phyloP scores from a whole-genome alignment of 1,140 invertebrate genomes.

The Sinella curviseta region DNA sequence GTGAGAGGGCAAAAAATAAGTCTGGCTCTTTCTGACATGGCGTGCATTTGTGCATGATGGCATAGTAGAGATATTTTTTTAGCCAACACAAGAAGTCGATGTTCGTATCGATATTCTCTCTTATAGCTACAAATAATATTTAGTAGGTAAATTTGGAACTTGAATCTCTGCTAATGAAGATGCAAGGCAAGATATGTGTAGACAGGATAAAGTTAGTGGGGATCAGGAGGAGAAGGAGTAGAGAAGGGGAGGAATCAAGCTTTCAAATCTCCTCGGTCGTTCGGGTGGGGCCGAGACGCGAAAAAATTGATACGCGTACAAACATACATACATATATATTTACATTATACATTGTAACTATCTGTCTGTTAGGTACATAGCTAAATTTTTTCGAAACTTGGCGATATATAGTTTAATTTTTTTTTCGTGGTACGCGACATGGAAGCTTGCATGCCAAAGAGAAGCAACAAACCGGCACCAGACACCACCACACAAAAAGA shows the following conservation, averaged over 20 bases:
- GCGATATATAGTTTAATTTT: too few species aligned
- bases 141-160: conserved; percentile 10
- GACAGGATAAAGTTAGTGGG: background rate
- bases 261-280: too few species aligned
- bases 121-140: background rate
- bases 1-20: background rate
- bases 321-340: background rate
- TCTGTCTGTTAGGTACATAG: too few species aligned
- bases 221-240: conserved; percentile 5
- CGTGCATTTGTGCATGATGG: background rate
- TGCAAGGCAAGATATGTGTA: conserved; percentile 8
- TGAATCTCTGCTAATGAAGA: conserved; percentile 14
- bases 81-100: conserved; percentile 2
- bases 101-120: background rate
- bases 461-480: background rate
- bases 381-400: too few species aligned
- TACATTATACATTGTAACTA: too few species aligned
- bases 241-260: background rate
- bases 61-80: background rate
- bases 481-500: background rate
- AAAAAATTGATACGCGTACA: background rate
- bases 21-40: background rate
- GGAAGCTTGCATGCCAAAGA: background rate
- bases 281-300: conserved; percentile 2
- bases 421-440: too few species aligned